Base-by-base conservation (phyloP, 2,113 vertebrate genomes). In the Furnarius figulus region DNA sequence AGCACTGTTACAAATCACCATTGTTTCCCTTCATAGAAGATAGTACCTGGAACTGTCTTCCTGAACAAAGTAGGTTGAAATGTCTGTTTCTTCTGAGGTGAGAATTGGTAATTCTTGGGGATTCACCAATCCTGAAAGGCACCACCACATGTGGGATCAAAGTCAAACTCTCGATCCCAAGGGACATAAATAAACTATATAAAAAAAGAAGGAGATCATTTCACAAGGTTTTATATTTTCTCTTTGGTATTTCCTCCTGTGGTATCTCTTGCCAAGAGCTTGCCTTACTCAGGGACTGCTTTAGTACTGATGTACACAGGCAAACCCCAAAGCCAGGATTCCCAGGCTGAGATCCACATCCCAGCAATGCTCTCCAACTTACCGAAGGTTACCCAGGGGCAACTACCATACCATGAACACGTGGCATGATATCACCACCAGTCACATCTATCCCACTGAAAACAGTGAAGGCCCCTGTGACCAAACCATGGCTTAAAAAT, bases 221-320 rank as follows among this genome's bases (percentile, higher is more conserved):
- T 83, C n/a, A 76, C 12, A 79, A 30, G 21, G 37, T 33, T 89
- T 78, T 56, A 18, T 53, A 53, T 42, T 89, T 81, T 14, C 18
- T 55, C 50, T 65, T 44, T n/a, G 22, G 5, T 61, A 42, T 25
- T 81, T 63, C 39, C 20, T 89, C 14, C 56, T 40, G 22, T 5
- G 5, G 5, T 49, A 71, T 17, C 31, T 79, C 58, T 79, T 12
- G 68, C 39, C 8, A 79, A 56, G 49, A 87, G 35, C 46, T 74
- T 83, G 66, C 30, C 21, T 83, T 42, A 8, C 28, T 21, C 52
- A 42, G 0, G 0, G 12, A 40, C 14, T 9, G 35, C 66, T 79
- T 50, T 16, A 58, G 56, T 8, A n/a, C 21, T 56, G 31, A 47
- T 0, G 3, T 18, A 71, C 0, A 0, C 1, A 13, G 44, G 49